Base-by-base conservation (phyloP, 2,113 vertebrate species). In the Lates calcarifer region DNA sequence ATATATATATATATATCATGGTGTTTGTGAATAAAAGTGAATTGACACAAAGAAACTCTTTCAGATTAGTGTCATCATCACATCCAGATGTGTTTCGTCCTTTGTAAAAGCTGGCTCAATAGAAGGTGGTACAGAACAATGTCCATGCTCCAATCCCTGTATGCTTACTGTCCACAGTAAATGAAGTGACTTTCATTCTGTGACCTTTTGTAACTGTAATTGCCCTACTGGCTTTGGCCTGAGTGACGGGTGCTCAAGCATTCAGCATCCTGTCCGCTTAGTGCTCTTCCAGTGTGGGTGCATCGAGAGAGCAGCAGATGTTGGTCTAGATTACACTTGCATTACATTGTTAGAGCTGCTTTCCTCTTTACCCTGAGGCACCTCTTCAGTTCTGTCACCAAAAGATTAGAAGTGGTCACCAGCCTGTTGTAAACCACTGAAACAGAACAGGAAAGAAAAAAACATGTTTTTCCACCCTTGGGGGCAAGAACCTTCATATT, bases 391-490 rank as follows among this genome's bases (percentile, higher is more conserved):
- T 75, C 31, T 81, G 56, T 79, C 65, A 78, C 71, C 49, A 49
- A 33, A 69, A 49, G 35, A 74, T 83, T 77, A 80, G 14, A 80
- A 53, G 55, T 57, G 35, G 51, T 79, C 24, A 57, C 33, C 12
- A 61, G 68, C 69, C 75, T 77, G 39, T 66, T 47, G 62, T 22
- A 83, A 77, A 88, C 57, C 60, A 74, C 33, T 79, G 62, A 64
- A 26, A 26, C 41, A 29, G 55, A 64, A 56, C 61, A 68, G 3
- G 29, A 5, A 35, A 18, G 20, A 14, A 65, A 76, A 57, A 35
- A 77, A 26, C 4, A 18, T 58, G n/a, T 70, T 63, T 62, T 29
- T 61, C 41, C 47, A 15, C 5, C 61, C 81, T 63, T 28, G 4
- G 53, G 77, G 88, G 62, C 28, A 53, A 56, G 3, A 60, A 51